A percentile compares a stretch with the other conserved stretches of the same genome.
Evolutionary conservation across 2,113 vertebrate species (phyloP).

Genomic region (Gnathonemus echidnorhynchus): DNA sequence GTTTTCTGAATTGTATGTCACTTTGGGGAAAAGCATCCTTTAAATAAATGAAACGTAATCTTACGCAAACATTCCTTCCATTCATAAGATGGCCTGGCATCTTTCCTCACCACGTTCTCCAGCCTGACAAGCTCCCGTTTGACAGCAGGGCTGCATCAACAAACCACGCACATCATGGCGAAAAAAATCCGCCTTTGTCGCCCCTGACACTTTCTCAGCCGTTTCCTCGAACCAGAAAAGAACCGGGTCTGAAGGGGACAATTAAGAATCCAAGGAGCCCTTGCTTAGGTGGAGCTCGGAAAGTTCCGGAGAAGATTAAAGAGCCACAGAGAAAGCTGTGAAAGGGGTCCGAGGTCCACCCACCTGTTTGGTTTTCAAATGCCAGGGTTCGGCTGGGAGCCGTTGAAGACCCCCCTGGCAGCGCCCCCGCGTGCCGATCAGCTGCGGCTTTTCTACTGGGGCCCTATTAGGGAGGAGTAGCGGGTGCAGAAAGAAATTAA

Average conservation of each 20-base stretch:
- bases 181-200: neutral
- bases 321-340: neutral
- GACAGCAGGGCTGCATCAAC: neutral
- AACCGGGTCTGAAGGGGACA: neutral
- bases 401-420: neutral
- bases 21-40: neutral
- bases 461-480: slow-evolving; percentile 23
- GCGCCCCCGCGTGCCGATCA: neutral
- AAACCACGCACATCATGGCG: neutral
- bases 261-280: neutral
- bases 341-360: neutral
- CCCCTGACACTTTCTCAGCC: neutral
- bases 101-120: neutral
- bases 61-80: neutral
- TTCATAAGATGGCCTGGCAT: neutral
- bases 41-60: neutral
- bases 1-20: neutral
- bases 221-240: neutral
- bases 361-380: neutral
- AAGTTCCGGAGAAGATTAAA: neutral
- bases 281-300: neutral
- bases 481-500: slow-evolving; percentile 32
- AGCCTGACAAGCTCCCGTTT: neutral
- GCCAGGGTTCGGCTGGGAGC: neutral
- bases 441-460: neutral